Evolutionary conservation across 2,797 vertebrate species (phyloP).

Genomic region (Hippocampus kuda): DNA sequence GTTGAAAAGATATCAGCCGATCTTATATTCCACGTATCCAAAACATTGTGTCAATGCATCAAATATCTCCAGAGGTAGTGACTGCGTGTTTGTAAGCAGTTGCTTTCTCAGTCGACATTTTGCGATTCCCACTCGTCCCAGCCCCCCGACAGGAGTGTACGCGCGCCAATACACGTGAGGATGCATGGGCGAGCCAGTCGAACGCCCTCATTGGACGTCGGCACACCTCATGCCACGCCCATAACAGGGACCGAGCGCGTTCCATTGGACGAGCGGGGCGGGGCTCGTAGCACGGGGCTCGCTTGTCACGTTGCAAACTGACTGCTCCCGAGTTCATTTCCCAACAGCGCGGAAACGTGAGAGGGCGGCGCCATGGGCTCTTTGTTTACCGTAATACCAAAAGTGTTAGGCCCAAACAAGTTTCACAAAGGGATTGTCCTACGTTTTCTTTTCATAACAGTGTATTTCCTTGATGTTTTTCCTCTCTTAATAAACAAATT

Average conservation of each 20-base stretch:
- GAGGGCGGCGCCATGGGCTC: neutral
- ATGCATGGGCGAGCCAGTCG: constrained; percentile 10
- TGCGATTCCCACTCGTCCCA: neutral
- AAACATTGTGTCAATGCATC: neutral
- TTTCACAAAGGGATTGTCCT: neutral
- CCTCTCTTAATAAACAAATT: no score
- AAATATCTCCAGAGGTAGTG: neutral
- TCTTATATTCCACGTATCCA: neutral
- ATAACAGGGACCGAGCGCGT: neutral
- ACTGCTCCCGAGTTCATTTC: constrained; percentile 33
- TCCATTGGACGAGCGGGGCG: constrained; percentile 45
- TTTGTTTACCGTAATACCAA: neutral
- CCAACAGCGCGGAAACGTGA: constrained; percentile 27
- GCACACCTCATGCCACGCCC: neutral
- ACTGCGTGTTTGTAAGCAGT: neutral
- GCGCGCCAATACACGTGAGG: constrained; percentile 63
- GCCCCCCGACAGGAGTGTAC: constrained; percentile 36
- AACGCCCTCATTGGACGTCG: constrained; percentile 38
- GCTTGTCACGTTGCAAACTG: constrained; percentile 57
- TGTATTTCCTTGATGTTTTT: no score
- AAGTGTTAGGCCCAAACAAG: neutral
- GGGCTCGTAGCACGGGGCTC: constrained; percentile 50
- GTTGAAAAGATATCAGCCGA: neutral
- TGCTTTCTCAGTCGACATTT: constrained; percentile 15
- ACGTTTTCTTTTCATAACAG: neutral